Evolutionary conservation across 2,888 invertebrate species (phyloP), one percentile per base, ranked within the genome.

Genomic region (Megalurothrips usitatus): DNA sequence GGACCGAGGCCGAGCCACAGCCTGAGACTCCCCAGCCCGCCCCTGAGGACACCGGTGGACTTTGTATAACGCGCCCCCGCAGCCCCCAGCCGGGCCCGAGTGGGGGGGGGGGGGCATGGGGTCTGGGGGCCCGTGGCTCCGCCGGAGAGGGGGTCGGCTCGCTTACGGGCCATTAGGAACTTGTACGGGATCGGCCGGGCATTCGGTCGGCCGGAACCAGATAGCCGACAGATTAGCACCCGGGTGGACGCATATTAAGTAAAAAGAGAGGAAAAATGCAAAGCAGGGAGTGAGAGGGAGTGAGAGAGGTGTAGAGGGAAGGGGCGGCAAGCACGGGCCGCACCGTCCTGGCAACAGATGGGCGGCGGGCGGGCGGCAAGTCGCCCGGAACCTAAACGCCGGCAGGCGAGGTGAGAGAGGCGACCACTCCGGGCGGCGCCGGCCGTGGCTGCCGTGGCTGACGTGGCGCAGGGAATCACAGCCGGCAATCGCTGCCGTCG

Each of bases 341-440:
- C 19, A 17, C 14, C 14, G 14, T 11, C 58, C 58, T 17, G 68
- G 68, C 68, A 75, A 75, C 68, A 75, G 68, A 75, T 75, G 68
- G 68, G 68, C 9, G 26, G 68, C 68, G 68, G 68, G 12, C n/a
- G 68, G 58, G 58, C 58, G 58, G 58, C 58, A 75, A 75, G 68
- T 75, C 68, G 23, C 68, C 68, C 23, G 68, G 68, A 75, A 75
- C 23, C 23, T 23, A 75, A 75, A 26, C 68, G 68, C 34, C 34
- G 34, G 34, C 34, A 43, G 34, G 34, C 34, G 34, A 43, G 58
- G 34, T 6, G 34, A 58, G 34, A 2, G 34, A 43, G 58, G 34
- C 34, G 34, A 58, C 58, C 58, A 17, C 52, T 3, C n/a, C 34
- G 68, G 26, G 68, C 68, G 68, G 68, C 6, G 26, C 68, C 0